phyloP scores from a whole-genome alignment of 1,140 invertebrate species.

The Myzus persicae region DNA sequence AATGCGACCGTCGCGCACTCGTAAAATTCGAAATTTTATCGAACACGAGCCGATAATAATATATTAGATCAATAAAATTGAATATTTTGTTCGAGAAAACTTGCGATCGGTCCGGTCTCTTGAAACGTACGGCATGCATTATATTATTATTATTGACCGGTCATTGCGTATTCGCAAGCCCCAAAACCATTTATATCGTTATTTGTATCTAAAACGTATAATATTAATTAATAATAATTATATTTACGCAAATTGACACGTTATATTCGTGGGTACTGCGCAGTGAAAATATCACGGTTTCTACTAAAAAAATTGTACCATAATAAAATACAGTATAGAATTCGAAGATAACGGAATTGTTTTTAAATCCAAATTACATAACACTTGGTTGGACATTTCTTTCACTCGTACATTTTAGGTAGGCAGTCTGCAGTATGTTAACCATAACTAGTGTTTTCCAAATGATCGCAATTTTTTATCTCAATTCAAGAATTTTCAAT shows the following conservation, averaged over 20 bases:
- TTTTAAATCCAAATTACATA: background rate
- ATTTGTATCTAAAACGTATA: background rate
- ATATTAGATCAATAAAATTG: background rate
- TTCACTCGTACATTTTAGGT: background rate
- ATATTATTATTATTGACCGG: background rate
- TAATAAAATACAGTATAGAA: background rate
- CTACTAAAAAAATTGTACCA: background rate
- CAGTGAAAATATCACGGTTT: background rate
- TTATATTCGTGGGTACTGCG: too few species aligned
- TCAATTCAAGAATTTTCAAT: background rate
- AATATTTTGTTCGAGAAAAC: background rate
- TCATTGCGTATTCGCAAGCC: too few species aligned
- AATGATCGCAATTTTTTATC: background rate
- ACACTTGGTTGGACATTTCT: background rate
- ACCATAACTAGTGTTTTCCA: too few species aligned
- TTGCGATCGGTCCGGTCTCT: background rate
- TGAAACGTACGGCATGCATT: background rate
- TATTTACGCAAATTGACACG: too few species aligned
- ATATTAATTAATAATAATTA: background rate
- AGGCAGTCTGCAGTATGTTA: background rate
- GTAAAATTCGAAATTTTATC: background rate
- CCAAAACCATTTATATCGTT: background rate
- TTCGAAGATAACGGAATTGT: background rate
- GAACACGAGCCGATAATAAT: background rate
- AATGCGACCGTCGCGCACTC: background rate